phyloP scores from a whole-genome alignment of 2,113 vertebrate species.

The Catharus fuscescens region DNA sequence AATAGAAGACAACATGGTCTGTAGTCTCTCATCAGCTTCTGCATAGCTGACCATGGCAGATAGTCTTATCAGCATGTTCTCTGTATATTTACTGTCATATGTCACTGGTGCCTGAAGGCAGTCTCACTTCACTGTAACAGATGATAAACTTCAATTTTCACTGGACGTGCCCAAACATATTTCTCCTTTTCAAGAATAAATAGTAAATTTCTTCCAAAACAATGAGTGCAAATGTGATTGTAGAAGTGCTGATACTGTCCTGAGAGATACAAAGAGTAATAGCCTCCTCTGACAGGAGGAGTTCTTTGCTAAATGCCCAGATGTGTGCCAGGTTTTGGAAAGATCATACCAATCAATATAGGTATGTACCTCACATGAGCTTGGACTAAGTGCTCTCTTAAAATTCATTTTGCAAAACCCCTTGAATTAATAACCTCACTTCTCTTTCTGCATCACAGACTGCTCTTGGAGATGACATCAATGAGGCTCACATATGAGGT shows the following conservation, averaged over 20 bases:
- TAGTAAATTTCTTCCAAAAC: neutral
- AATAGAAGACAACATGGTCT: neutral
- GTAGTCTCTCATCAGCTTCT: neutral
- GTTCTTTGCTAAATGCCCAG: neutral
- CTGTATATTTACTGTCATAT: neutral
- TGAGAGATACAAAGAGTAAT: neutral
- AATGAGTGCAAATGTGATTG: neutral
- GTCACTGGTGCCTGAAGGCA: neutral
- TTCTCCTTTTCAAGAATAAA: neutral
- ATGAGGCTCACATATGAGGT: neutral
- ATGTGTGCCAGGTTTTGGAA: neutral
- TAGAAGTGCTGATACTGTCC: neutral
- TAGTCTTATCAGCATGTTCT: neutral
- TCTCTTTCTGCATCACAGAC: neutral
- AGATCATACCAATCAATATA: neutral
- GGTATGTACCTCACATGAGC: neutral
- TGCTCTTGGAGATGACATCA: neutral
- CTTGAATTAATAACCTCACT: neutral
- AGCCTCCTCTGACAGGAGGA: neutral
- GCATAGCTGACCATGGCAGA: neutral
- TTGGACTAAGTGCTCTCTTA: neutral
- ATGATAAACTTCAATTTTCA: slow-evolving; percentile 25
- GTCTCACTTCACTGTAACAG: neutral
- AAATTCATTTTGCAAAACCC: neutral
- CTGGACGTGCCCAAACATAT: neutral